Percentiles rank a stretch among this genome's conserved stretches.
Evolutionary conservation across 2,797 vertebrate genomes (phyloP).

Genomic region (Nyctibius grandis): DNA sequence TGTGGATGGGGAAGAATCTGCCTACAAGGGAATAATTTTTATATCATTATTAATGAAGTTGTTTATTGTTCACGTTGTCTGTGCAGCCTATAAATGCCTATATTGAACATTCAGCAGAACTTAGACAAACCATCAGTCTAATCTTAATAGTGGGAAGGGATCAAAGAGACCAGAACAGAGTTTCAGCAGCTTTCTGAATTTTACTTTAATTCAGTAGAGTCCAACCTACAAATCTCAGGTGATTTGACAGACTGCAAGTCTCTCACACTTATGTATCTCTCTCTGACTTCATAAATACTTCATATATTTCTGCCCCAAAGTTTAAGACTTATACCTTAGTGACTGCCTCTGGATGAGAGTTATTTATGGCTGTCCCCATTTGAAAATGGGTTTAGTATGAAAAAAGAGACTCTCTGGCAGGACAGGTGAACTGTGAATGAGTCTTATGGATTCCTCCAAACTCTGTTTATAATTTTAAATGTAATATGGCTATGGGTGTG

Average conservation of each 20-base stretch:
- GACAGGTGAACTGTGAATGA: background rate
- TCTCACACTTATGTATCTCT: background rate
- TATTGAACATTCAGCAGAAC: constrained; percentile 29
- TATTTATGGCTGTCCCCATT: background rate
- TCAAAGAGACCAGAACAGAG: background rate
- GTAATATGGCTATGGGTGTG: background rate
- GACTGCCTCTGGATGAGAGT: background rate
- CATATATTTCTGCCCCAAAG: background rate
- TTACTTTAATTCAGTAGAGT: background rate
- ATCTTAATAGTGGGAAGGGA: background rate
- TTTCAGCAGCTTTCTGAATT: constrained; percentile 16
- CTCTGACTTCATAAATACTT: constrained; percentile 26
- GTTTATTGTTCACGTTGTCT: constrained; percentile 26
- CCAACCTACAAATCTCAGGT: background rate
- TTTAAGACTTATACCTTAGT: background rate
- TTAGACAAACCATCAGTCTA: constrained; percentile 13
- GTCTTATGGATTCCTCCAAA: background rate
- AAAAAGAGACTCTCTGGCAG: background rate
- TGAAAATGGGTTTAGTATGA: background rate
- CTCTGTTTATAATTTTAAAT: background rate
- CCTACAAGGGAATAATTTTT: constrained; percentile 8
- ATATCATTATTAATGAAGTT: constrained; percentile 50
- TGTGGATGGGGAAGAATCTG: background rate
- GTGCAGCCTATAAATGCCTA: background rate
- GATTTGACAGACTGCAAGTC: background rate